A percentile compares a stretch with the other conserved stretches of the same genome.
phyloP scores from a whole-genome alignment of 1,140 invertebrate species.

The Sycophaga agraensis region DNA sequence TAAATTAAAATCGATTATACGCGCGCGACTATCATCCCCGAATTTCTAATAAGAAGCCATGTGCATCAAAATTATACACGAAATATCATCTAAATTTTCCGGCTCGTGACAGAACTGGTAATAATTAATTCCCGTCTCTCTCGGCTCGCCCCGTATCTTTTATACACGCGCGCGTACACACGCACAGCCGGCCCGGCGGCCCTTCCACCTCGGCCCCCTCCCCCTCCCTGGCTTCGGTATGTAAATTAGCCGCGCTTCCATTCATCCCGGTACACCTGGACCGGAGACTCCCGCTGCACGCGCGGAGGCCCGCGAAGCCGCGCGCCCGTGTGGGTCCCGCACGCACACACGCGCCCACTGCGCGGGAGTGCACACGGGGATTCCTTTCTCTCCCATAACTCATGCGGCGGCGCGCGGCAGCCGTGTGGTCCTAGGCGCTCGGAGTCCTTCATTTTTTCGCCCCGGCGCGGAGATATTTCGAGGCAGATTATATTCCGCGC shows the following conservation, averaged over 20 bases:
- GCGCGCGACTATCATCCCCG: too few relatives aligned
- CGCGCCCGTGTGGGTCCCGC: background rate
- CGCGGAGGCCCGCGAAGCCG: background rate
- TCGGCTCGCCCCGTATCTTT: too few relatives aligned
- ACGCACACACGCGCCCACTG: background rate
- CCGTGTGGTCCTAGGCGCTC: constrained; percentile 10
- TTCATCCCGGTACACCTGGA: constrained; percentile 37
- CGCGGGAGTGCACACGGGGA: constrained; percentile 15
- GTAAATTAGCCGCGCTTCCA: constrained; percentile 40
- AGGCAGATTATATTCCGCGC: too few relatives aligned
- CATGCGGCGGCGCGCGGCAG: constrained; percentile 4
- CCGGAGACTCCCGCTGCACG: constrained; percentile 35
- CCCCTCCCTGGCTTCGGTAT: constrained; percentile 25
- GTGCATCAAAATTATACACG: too few relatives aligned
- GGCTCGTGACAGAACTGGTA: background rate
- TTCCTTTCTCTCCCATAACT: constrained; percentile 21
- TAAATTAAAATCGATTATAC: too few relatives aligned
- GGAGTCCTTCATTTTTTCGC: constrained; percentile 10
- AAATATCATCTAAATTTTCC: too few relatives aligned
- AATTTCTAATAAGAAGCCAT: too few relatives aligned
- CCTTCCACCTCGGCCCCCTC: background rate
- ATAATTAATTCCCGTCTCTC: background rate
- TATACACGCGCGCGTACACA: background rate
- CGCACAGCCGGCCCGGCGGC: too few relatives aligned
- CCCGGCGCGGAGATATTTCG: too few relatives aligned